Evolutionary conservation across 2,888 invertebrate genomes (phyloP).

Genomic region (Perdita meconis): DNA sequence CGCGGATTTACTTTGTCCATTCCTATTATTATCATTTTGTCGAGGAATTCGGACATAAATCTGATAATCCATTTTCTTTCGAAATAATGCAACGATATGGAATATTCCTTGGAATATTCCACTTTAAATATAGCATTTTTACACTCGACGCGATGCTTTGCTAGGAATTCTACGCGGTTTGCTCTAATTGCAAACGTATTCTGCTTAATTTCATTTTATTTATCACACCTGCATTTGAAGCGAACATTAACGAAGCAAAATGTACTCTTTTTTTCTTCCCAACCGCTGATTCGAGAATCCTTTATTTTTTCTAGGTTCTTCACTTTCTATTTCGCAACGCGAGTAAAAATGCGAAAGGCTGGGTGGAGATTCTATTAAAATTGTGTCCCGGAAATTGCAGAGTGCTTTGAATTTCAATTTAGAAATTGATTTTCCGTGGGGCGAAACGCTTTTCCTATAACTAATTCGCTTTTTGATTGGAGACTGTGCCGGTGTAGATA

Average conservation of each 20-base stretch:
- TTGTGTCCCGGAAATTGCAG: too few relatives aligned
- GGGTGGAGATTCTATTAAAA: background rate
- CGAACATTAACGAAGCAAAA: background rate
- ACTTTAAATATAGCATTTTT: background rate
- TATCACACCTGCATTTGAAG: background rate
- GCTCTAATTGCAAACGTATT: background rate
- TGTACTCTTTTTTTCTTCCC: background rate
- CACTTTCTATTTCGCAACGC: background rate
- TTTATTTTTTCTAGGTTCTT: background rate
- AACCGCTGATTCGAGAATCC: background rate
- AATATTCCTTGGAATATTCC: background rate
- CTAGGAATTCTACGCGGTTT: background rate
- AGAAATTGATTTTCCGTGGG: background rate
- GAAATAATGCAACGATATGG: background rate
- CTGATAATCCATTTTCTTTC: background rate
- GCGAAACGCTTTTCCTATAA: background rate
- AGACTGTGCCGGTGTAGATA: background rate
- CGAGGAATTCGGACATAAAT: background rate
- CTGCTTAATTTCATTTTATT: background rate
- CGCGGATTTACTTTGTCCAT: background rate
- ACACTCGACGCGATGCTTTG: background rate
- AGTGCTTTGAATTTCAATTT: constrained; percentile 1
- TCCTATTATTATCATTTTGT: background rate
- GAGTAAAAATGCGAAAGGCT: background rate
- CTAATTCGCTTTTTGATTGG: background rate